These are phyloP conservation scores for Choloepus didactylus DNA, from an alignment of 2,797 vertebrate species.

Conservation along the genomic window DNA sequence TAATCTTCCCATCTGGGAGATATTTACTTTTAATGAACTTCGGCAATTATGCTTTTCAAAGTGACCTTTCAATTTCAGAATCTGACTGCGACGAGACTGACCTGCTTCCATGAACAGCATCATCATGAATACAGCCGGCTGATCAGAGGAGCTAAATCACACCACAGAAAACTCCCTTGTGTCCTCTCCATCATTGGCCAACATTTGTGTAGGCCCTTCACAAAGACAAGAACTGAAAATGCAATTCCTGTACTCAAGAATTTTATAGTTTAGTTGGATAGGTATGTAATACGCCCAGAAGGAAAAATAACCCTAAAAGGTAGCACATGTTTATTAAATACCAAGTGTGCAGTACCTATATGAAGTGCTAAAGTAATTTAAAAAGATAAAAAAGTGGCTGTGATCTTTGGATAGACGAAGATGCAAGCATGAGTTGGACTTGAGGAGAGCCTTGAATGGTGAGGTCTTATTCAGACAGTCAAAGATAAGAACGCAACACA, in stretches of 20 bases:
- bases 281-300: background rate
- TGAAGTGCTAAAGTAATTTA: background rate
- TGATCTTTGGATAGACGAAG: background rate
- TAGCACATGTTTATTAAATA: background rate
- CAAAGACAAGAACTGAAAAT: background rate
- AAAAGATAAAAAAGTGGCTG: background rate
- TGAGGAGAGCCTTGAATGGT: background rate
- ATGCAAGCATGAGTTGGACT: background rate
- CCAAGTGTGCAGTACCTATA: background rate
- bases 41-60: constrained; percentile 24
- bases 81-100: background rate
- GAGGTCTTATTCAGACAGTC: background rate
- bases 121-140: background rate
- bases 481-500: background rate
- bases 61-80: constrained; percentile 24
- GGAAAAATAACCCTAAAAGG: constrained; percentile 54
- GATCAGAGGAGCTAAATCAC: background rate
- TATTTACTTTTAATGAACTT: constrained; percentile 63
- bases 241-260: background rate
- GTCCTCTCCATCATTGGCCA: background rate
- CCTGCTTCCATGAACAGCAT: background rate
- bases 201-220: background rate
- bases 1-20: constrained; percentile 29
- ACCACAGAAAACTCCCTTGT: background rate
- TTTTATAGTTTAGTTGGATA: background rate